A percentile compares a stretch with the other conserved stretches of the same genome.
phyloP scores from a whole-genome alignment of 2,888 invertebrate genomes.

The Neoascia interrupta region DNA sequence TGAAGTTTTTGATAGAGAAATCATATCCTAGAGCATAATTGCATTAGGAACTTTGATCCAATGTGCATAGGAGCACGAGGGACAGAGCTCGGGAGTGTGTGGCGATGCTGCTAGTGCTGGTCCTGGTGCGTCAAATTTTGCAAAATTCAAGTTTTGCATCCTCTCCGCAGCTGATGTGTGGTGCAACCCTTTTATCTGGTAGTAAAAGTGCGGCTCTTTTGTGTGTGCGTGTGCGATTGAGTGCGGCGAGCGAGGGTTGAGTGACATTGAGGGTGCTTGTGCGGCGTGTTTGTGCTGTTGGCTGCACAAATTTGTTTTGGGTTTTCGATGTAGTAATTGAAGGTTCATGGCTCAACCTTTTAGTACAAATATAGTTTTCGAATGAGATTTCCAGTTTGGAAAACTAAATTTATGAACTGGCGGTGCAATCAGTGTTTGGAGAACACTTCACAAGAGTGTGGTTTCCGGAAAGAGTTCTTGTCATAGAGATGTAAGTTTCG shows the following conservation, averaged over 20 bases:
- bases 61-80: not conserved
- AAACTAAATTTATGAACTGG: constrained; percentile 42
- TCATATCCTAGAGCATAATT: constrained; percentile 64
- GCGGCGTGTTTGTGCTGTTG: constrained; percentile 1
- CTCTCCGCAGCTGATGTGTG: not conserved
- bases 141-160: constrained; percentile 36
- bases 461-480: too few relatives aligned
- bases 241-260: not conserved
- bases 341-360: constrained; percentile 56
- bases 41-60: constrained; percentile 66
- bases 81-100: too few relatives aligned
- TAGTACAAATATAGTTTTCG: constrained; percentile 43
- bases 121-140: constrained; percentile 28
- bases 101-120: too few relatives aligned
- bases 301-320: constrained; percentile 50
- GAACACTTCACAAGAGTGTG: constrained; percentile 12
- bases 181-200: not conserved
- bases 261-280: constrained; percentile 47
- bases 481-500: too few relatives aligned
- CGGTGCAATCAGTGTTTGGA: constrained; percentile 44
- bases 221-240: constrained; percentile 1
- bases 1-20: constrained; percentile 61
- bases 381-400: constrained; percentile 46
- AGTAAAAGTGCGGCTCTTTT: not conserved
- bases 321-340: constrained; percentile 61